Percentiles rank a stretch among this genome's conserved stretches.
These are phyloP conservation scores for Lucilia sericata DNA, from an alignment of 1,140 invertebrate species.

Conservation along the genomic window DNA sequence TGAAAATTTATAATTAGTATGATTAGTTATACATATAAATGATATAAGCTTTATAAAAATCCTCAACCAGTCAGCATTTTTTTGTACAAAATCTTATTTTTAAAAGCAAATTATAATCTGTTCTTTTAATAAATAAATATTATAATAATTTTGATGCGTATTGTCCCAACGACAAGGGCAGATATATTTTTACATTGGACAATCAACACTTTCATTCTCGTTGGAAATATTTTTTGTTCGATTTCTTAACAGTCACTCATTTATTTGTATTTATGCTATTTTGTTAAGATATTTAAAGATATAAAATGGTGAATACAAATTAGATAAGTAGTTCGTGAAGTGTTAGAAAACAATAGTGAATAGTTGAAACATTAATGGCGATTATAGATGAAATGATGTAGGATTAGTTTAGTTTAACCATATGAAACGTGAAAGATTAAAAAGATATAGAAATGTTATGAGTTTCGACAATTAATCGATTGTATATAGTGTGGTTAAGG, in stretches of 20 bases:
- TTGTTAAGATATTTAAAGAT: conserved; percentile 8
- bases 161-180: conserved; percentile 27
- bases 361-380: no score
- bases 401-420: no score
- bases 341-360: no score
- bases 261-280: conserved; percentile 41
- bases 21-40: neutral
- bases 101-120: conserved; percentile 6
- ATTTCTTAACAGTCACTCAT: conserved; percentile 47
- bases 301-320: no score
- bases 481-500: no score
- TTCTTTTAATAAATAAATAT: conserved; percentile 9
- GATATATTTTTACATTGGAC: conserved; percentile 41
- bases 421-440: no score
- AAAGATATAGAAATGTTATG: no score
- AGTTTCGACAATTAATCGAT: no score
- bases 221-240: conserved; percentile 44
- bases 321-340: no score
- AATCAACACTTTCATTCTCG: conserved; percentile 28
- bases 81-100: conserved; percentile 33
- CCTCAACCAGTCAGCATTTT: conserved; percentile 66
- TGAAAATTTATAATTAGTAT: conserved; percentile 68
- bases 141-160: neutral
- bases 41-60: conserved; percentile 11
- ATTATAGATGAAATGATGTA: no score